These are phyloP conservation scores for Laupala kohalensis DNA, from an alignment of 1,140 invertebrate genomes.

Conservation along the genomic window DNA sequence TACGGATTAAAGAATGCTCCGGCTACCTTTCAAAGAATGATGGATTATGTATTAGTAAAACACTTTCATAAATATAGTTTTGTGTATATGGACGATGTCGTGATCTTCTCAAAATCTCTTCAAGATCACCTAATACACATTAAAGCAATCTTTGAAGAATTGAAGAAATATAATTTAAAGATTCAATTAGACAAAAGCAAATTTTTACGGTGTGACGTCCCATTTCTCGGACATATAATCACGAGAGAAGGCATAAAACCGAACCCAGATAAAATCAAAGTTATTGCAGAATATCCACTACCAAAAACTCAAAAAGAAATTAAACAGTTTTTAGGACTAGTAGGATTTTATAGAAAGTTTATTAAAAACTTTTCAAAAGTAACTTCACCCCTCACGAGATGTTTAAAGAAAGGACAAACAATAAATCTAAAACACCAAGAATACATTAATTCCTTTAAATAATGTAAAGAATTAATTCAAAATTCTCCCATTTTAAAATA, in stretches of 20 bases:
- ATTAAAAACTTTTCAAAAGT: conserved; percentile 22
- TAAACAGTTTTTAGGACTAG: conserved; percentile 25
- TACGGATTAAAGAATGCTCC: too few relatives aligned
- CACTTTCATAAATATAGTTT: too few relatives aligned
- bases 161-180: neutral
- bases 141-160: neutral
- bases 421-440: conserved; percentile 10
- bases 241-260: conserved; percentile 24
- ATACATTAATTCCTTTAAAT: conserved; percentile 16
- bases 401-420: conserved; percentile 19
- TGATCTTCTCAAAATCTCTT: too few relatives aligned
- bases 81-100: too few relatives aligned
- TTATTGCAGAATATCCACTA: conserved; percentile 23
- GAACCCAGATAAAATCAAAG: conserved; percentile 25
- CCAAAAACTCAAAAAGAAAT: conserved; percentile 23
- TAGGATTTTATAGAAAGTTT: conserved; percentile 26
- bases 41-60: too few relatives aligned
- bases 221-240: too few relatives aligned
- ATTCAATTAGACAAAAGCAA: conserved; percentile 18
- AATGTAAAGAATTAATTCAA: conserved; percentile 13
- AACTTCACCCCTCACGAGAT: conserved; percentile 23
- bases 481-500: conserved; percentile 16
- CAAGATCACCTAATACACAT: too few relatives aligned
- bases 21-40: too few relatives aligned
- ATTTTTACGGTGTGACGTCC: conserved; percentile 24